Evolutionary conservation across 2,888 invertebrate species (phyloP).

Genomic region (Coenonympha glycerion): DNA sequence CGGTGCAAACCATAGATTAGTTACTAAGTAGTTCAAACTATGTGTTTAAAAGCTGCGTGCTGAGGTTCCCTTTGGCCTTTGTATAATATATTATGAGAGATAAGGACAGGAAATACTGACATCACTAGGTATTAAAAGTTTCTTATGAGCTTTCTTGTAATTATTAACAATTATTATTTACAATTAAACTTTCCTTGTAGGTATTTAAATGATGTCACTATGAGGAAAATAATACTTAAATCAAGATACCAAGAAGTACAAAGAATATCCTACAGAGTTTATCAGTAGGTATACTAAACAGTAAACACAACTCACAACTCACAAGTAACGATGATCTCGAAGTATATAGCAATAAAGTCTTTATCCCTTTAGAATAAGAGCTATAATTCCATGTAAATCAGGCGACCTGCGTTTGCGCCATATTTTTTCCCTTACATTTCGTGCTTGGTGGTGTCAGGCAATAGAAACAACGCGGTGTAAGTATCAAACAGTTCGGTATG

Average conservation of each 20-base stretch:
- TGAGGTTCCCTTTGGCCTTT: too few species aligned
- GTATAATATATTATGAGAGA: too few species aligned
- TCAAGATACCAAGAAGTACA: neutral
- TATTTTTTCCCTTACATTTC: slow-evolving; percentile 4
- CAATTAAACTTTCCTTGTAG: too few species aligned
- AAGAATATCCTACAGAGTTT: neutral
- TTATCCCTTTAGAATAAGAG: neutral
- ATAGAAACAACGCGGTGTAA: neutral
- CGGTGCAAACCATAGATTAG: too few species aligned
- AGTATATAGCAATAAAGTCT: neutral
- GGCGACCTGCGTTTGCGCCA: neutral
- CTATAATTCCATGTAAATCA: neutral
- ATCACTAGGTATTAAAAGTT: too few species aligned
- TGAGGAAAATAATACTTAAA: neutral
- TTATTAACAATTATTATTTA: too few species aligned
- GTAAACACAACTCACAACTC: too few species aligned
- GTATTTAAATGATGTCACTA: neutral
- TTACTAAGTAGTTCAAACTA: too few species aligned
- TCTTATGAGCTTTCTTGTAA: too few species aligned
- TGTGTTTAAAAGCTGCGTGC: too few species aligned
- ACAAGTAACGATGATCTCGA: neutral
- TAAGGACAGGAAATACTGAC: too few species aligned
- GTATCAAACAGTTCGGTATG: neutral
- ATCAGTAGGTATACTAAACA: too few species aligned
- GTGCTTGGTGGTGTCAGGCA: slow-evolving; percentile 9